phyloP scores from a whole-genome alignment of 1,140 invertebrate species.

The Sycobia sp. region DNA sequence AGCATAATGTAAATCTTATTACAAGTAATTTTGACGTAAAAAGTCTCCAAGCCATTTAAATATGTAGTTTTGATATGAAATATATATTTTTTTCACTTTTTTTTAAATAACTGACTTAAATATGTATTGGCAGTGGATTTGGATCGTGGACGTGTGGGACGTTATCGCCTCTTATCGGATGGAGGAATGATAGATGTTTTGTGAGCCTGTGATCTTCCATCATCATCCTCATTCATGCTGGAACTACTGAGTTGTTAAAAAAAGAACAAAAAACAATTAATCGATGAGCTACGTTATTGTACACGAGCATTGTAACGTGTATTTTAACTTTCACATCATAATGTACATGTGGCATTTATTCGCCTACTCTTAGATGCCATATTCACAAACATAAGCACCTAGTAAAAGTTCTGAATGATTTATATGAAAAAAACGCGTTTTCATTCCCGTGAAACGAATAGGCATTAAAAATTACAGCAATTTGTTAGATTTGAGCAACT shows the following conservation, averaged over 20 bases:
- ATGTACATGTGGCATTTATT: background rate
- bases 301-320: slow-evolving; percentile 5
- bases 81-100: slow-evolving; percentile 22
- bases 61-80: background rate
- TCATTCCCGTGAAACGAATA: no score
- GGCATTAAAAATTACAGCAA: no score
- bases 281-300: slow-evolving; percentile 4
- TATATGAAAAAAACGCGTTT: no score
- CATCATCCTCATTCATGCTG: slow-evolving; percentile 49
- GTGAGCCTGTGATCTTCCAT: slow-evolving; percentile 54
- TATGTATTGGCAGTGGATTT: slow-evolving; percentile 61
- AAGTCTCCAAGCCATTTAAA: no score
- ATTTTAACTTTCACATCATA: slow-evolving; percentile 10
- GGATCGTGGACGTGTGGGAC: slow-evolving; percentile 60
- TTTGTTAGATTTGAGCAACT: no score
- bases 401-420: no score
- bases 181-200: slow-evolving; percentile 63
- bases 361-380: background rate
- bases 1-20: slow-evolving; percentile 1
- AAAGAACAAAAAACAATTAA: no score
- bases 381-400: background rate
- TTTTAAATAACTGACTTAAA: slow-evolving; percentile 46
- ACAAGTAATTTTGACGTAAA: slow-evolving; percentile 4
- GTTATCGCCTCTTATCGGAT: slow-evolving; percentile 64
- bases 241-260: slow-evolving; percentile 37